phyloP scores from a whole-genome alignment of 1,140 invertebrate species.

The Elymnias hypermnestra region DNA sequence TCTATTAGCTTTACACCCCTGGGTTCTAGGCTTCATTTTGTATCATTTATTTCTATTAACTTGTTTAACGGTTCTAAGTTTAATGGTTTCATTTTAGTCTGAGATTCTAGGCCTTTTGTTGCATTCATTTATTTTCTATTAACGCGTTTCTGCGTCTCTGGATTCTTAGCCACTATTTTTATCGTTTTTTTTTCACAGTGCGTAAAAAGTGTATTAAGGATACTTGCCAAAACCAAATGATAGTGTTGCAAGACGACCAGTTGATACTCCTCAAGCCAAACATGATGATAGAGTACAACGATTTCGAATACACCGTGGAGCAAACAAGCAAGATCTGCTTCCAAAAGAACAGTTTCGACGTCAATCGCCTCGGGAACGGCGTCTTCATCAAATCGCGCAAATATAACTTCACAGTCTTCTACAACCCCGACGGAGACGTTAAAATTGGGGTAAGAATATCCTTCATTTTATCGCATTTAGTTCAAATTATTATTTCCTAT shows the following conservation, averaged over 20 bases:
- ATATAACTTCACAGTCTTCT: conserved; percentile 84
- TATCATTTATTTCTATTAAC: too few relatives aligned
- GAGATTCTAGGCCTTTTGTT: too few relatives aligned
- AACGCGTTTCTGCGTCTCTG: too few relatives aligned
- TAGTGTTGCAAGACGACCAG: conserved; percentile 77
- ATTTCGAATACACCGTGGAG: conserved; percentile 77
- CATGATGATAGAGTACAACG: conserved; percentile 81
- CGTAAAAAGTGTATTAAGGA: conserved; percentile 79
- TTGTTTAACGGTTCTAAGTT: too few relatives aligned
- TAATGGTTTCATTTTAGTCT: too few relatives aligned
- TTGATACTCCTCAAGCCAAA: conserved; percentile 79
- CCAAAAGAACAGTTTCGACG: conserved; percentile 79
- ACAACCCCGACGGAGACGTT: conserved; percentile 81
- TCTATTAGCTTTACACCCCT: too few relatives aligned
- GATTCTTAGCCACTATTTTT: too few relatives aligned
- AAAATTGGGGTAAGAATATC: conserved; percentile 80
- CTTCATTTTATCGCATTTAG: too few relatives aligned
- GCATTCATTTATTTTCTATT: too few relatives aligned
- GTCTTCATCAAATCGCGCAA: conserved; percentile 81
- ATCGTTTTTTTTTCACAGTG: conserved; percentile 62
- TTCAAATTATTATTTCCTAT: background rate
- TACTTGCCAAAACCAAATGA: conserved; percentile 77
- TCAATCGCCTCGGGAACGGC: conserved; percentile 81
- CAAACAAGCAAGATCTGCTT: conserved; percentile 82
- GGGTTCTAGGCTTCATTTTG: too few relatives aligned